A percentile compares a stretch with the other conserved stretches of the same genome.
Evolutionary conservation across 2,797 vertebrate species (phyloP).

Genomic region (Gymnoscopelus microlampas): DNA sequence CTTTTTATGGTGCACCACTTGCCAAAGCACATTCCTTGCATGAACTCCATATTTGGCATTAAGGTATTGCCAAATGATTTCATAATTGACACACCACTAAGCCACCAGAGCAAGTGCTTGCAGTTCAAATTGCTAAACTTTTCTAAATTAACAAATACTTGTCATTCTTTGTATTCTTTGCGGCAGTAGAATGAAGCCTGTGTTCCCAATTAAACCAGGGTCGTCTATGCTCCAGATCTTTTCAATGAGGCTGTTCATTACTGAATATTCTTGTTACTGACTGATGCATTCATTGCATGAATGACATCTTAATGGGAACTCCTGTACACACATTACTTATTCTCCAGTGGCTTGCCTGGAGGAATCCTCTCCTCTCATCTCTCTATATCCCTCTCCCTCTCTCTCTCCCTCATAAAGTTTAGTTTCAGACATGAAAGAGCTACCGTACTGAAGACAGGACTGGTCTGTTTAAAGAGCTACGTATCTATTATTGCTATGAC

Average conservation of each 20-base stretch:
- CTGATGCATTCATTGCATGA: slow-evolving; percentile 43
- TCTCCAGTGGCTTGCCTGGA: slow-evolving; percentile 56
- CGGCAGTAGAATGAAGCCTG: background rate
- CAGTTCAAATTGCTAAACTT: background rate
- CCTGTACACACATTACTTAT: slow-evolving; percentile 62
- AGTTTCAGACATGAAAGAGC: slow-evolving; percentile 30
- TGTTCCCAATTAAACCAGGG: slow-evolving; percentile 2
- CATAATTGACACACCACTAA: background rate
- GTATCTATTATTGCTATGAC: background rate
- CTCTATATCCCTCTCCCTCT: slow-evolving; percentile 27
- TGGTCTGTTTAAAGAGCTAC: slow-evolving; percentile 14
- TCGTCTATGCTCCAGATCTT: slow-evolving; percentile 1
- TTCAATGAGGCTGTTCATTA: slow-evolving; percentile 35
- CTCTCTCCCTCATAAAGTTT: background rate
- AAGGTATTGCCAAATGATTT: background rate
- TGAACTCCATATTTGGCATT: background rate
- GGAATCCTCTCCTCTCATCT: slow-evolving; percentile 36
- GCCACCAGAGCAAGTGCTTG: background rate
- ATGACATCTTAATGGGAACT: slow-evolving; percentile 62
- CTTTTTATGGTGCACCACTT: no score
- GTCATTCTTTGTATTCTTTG: background rate
- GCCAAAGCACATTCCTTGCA: no score
- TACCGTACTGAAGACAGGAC: slow-evolving; percentile 44
- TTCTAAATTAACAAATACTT: background rate
- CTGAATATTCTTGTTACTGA: slow-evolving; percentile 32